phyloP scores from a whole-genome alignment of 2,113 vertebrate genomes.

The Hippocampus comes region DNA sequence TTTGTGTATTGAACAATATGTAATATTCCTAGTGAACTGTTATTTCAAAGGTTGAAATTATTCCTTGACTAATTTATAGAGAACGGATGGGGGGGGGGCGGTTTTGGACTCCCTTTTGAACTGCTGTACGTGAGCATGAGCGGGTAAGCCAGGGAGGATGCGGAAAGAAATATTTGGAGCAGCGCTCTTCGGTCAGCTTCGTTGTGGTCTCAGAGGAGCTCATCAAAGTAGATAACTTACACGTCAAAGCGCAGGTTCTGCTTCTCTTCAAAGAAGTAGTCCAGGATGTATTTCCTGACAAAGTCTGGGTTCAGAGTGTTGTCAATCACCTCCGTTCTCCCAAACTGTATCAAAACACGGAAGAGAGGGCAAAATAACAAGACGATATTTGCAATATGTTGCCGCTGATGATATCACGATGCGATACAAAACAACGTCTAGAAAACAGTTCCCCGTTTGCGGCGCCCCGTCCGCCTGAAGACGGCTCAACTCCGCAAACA shows the following conservation, averaged over 20 bases:
- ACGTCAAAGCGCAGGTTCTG: conserved; percentile 94
- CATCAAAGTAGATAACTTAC: conserved; percentile 78
- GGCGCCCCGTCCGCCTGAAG: too few relatives aligned
- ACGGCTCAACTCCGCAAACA: too few relatives aligned
- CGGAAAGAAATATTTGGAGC: conserved; percentile 18
- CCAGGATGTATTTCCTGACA: conserved; percentile 89
- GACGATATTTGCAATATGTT: neutral
- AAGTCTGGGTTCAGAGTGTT: conserved; percentile 95
- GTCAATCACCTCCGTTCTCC: conserved; percentile 93
- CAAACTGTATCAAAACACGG: conserved; percentile 76
- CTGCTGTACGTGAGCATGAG: neutral
- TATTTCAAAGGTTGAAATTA: neutral
- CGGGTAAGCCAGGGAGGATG: conserved; percentile 17
- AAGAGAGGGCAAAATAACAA: conserved; percentile 11
- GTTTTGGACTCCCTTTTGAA: neutral
- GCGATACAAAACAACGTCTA: neutral
- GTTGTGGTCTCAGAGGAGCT: conserved; percentile 30
- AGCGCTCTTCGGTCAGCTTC: conserved; percentile 7
- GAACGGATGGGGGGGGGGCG: neutral
- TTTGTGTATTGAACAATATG: too few relatives aligned
- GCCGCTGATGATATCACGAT: neutral
- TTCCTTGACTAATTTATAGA: neutral
- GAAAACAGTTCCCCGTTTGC: too few relatives aligned
- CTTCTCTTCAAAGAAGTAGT: conserved; percentile 97
- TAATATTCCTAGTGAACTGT: too few relatives aligned